Evolutionary conservation across 2,113 vertebrate species (phyloP).

Genomic region (Todiramphus saurophagus): DNA sequence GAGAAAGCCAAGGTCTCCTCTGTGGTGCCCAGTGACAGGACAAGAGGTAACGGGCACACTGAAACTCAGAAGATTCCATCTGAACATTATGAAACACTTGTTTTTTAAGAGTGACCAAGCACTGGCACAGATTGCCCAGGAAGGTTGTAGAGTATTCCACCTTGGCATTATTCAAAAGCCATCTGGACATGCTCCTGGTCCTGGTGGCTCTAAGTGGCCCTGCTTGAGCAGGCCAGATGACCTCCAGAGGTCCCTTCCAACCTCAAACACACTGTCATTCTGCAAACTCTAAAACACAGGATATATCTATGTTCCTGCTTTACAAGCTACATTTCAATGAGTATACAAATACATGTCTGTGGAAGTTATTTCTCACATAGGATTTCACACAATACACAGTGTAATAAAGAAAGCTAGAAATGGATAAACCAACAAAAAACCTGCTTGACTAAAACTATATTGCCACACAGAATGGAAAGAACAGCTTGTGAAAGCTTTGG

Average conservation of each 20-base stretch:
- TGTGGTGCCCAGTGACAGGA: neutral
- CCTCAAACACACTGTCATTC: neutral
- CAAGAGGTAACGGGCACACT: neutral
- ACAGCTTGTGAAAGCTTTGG: neutral
- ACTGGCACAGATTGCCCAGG: neutral
- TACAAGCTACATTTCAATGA: neutral
- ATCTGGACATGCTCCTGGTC: neutral
- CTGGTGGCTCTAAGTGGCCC: neutral
- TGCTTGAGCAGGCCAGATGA: neutral
- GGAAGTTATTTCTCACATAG: neutral
- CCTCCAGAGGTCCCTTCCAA: neutral
- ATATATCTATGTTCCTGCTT: neutral
- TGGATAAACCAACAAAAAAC: neutral
- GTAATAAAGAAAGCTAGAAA: neutral
- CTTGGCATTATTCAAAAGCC: neutral
- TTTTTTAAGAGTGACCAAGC: neutral
- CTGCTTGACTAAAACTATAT: neutral
- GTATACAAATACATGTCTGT: neutral
- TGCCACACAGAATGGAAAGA: neutral
- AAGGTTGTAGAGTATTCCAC: neutral
- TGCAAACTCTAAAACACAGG: neutral
- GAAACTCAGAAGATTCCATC: neutral
- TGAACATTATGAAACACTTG: neutral
- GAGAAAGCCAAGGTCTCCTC: neutral
- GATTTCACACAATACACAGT: neutral